These are phyloP conservation scores for Macaca fascicularis DNA, from an alignment of 2,113 vertebrate genomes.

Conservation along the genomic window T2T-MFA8v1.1 NC_088376.1:26639501-26640000, in stretches of 20 bases:
- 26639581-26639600: not conserved
- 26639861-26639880: not conserved
- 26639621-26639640: not conserved
- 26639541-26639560: not conserved
- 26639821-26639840: not conserved
- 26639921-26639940: not conserved
- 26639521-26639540: not conserved
- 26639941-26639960: not conserved
- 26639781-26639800: not conserved
- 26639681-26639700: not conserved
- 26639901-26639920: not conserved
- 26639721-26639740: not conserved
- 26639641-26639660: not conserved
- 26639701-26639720: not conserved
- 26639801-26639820: not conserved
- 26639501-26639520: not conserved
- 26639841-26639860: not conserved
- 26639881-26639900: not conserved
- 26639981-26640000: not conserved
- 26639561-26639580: not conserved
- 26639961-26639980: not conserved
- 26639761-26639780: not conserved
- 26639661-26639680: not conserved
- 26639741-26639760: not conserved
- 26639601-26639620: not conserved